phyloP scores from a whole-genome alignment of 1,140 invertebrate genomes.

The Tenebrio molitor region DNA sequence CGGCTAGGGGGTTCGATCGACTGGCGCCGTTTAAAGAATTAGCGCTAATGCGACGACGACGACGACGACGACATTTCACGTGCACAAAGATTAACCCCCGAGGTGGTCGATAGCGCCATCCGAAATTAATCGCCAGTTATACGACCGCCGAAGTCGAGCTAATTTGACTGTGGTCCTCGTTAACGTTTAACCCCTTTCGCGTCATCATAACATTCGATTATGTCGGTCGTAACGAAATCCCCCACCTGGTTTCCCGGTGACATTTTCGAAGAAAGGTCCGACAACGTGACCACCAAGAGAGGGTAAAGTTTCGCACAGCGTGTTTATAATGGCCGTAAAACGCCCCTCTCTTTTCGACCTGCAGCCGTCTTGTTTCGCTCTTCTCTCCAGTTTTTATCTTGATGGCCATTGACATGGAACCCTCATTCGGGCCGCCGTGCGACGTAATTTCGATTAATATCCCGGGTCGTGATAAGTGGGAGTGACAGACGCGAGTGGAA shows the following conservation, averaged over 20 bases:
- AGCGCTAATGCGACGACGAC: no score
- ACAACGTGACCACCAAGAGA: constrained; percentile 34
- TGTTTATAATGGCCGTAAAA: constrained; percentile 30
- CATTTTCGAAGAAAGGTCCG: constrained; percentile 34
- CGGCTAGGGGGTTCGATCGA: neutral
- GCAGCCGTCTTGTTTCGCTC: constrained; percentile 4
- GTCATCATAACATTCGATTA: constrained; percentile 6
- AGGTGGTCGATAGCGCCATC: neutral
- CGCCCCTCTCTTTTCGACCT: constrained; percentile 31
- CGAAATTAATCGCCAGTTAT: neutral
- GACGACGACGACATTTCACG: no score
- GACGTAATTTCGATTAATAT: constrained; percentile 18
- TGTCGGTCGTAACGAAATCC: neutral
- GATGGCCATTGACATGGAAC: constrained; percentile 34
- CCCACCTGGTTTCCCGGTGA: constrained; percentile 22
- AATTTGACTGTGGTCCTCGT: neutral
- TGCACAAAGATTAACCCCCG: no score
- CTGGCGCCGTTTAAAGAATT: no score
- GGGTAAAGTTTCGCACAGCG: constrained; percentile 35
- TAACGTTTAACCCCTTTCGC: constrained; percentile 13
- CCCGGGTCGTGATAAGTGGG: neutral
- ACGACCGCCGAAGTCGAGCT: neutral
- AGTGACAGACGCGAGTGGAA: neutral
- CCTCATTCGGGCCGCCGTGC: neutral
- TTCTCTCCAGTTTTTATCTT: constrained; percentile 38